Percentiles rank a stretch among this genome's conserved stretches.
Evolutionary conservation across 2,888 invertebrate species (phyloP).

Genomic region (Agriopis leucophaearia): DNA sequence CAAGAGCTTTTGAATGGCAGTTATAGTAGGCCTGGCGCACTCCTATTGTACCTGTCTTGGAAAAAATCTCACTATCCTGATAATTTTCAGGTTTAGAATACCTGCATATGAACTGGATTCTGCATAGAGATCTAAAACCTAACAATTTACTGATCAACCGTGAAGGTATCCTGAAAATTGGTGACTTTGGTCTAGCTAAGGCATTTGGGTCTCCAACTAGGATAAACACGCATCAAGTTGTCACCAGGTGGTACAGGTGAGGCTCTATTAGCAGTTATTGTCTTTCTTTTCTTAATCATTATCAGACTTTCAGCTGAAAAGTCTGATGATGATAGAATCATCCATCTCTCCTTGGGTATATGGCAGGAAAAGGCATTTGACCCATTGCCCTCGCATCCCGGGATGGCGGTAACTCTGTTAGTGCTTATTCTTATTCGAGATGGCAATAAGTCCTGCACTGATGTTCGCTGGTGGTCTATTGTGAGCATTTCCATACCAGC

Average conservation of each 20-base stretch:
- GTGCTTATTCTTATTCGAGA: no score
- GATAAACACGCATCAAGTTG: slow-evolving; percentile 98
- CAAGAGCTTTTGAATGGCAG: no score
- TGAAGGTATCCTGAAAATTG: slow-evolving; percentile 97
- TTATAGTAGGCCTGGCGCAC: no score
- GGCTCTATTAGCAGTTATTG: no score
- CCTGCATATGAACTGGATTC: slow-evolving; percentile 97
- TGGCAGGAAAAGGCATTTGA: not conserved
- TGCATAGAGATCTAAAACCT: slow-evolving; percentile 99
- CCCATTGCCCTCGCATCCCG: not conserved
- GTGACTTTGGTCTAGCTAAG: slow-evolving; percentile 99
- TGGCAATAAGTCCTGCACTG: no score
- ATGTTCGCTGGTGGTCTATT: no score
- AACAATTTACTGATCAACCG: slow-evolving; percentile 98
- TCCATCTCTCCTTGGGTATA: not conserved
- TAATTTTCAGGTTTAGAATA: slow-evolving; percentile 92
- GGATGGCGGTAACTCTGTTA: no score
- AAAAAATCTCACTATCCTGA: not conserved
- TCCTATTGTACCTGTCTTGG: no score
- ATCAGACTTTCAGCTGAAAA: no score
- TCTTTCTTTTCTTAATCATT: no score
- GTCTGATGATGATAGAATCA: not conserved
- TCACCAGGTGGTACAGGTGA: slow-evolving; percentile 96
- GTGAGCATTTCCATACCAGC: no score
- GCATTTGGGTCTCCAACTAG: slow-evolving; percentile 98